phyloP scores from a whole-genome alignment of 2,113 vertebrate species.

The Cichladusa arquata region DNA sequence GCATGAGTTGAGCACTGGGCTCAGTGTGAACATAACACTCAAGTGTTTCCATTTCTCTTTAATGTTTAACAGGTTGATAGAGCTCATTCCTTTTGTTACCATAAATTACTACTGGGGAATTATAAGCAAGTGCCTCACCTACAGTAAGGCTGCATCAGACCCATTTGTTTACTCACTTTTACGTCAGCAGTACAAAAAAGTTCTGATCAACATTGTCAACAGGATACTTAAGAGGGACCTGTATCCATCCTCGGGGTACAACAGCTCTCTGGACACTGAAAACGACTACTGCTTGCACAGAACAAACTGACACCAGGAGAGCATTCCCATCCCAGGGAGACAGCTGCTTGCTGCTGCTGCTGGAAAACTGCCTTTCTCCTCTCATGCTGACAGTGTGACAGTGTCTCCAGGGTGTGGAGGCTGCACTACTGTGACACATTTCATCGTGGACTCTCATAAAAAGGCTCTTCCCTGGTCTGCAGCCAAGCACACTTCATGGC shows the following conservation, averaged over 20 bases:
- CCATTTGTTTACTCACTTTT: conserved; percentile 81
- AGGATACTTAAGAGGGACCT: conserved; percentile 72
- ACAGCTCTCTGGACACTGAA: conserved; percentile 76
- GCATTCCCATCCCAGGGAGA: background rate
- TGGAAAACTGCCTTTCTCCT: conserved; percentile 7
- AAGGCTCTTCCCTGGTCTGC: background rate
- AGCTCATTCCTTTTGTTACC: conserved; percentile 75
- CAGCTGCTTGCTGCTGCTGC: background rate
- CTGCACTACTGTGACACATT: background rate
- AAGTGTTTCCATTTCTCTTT: conserved; percentile 31
- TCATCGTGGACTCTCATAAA: background rate
- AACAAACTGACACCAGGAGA: conserved; percentile 55
- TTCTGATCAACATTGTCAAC: conserved; percentile 71
- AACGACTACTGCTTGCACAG: conserved; percentile 73
- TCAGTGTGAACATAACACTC: background rate
- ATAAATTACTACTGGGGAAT: conserved; percentile 78
- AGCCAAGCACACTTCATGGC: background rate
- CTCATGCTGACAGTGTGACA: background rate
- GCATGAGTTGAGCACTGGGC: background rate
- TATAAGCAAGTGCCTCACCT: conserved; percentile 78
- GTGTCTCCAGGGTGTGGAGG: background rate
- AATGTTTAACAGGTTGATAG: conserved; percentile 77
- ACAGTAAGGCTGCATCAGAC: conserved; percentile 79
- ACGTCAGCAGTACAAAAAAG: conserved; percentile 79
- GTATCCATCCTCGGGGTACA: conserved; percentile 70